A percentile compares a stretch with the other conserved stretches of the same genome.
Evolutionary conservation across 2,113 vertebrate genomes (phyloP).

Genomic region (Ceratotherium simum): DNA sequence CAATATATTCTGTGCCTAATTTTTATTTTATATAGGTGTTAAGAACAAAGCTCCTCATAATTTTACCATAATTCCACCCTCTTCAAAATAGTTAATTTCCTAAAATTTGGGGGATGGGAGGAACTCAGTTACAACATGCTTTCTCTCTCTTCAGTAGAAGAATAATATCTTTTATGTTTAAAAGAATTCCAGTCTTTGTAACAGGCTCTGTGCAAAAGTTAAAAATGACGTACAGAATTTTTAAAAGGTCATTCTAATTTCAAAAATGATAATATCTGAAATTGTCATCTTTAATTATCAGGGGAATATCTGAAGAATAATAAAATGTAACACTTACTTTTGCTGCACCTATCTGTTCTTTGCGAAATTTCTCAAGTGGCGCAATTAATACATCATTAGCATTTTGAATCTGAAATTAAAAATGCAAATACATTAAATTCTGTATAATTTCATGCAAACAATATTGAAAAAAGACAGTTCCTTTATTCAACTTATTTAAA

Average conservation of each 20-base stretch:
- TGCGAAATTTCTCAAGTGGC: constrained; percentile 97
- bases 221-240: constrained; percentile 49
- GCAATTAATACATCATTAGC: constrained; percentile 98
- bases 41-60: background rate
- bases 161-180: background rate
- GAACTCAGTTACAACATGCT: background rate
- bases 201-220: constrained; percentile 34
- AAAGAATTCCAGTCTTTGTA: constrained; percentile 51
- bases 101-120: background rate
- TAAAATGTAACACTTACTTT: constrained; percentile 92
- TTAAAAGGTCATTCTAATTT: constrained; percentile 62
- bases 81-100: background rate
- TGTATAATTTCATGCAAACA: constrained; percentile 60
- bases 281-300: constrained; percentile 3
- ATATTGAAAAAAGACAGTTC: background rate
- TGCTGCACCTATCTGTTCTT: constrained; percentile 98
- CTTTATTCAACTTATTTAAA: background rate
- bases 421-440: constrained; percentile 77
- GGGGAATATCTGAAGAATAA: constrained; percentile 63
- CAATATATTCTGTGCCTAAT: background rate
- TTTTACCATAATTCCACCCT: background rate
- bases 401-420: constrained; percentile 95
- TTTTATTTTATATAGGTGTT: constrained; percentile 37
- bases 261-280: constrained; percentile 46
- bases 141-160: background rate